A percentile compares a stretch with the other conserved stretches of the same genome.
Conservation (phyloP, 2,113 vertebrate species). For the Mustela lutreola region DNA sequence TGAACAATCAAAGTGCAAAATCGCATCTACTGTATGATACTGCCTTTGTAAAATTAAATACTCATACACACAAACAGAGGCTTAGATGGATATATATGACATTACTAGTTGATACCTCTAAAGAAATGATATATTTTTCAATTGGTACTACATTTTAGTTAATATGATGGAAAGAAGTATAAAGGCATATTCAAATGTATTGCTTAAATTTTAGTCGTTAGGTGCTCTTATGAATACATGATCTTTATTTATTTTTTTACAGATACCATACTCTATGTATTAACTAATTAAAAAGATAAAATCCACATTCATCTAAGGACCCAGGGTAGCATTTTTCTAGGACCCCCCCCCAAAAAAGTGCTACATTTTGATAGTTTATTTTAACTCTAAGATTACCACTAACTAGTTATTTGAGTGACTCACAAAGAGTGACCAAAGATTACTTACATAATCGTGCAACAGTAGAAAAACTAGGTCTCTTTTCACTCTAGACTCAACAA, state of each 20-base stretch:
- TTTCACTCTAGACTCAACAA: neutral
- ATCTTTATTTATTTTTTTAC: neutral
- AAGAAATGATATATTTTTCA: neutral
- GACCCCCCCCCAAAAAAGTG: neutral
- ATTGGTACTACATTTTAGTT: neutral
- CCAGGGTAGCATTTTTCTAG: neutral
- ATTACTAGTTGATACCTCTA: neutral
- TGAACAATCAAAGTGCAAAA: neutral
- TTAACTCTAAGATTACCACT: neutral
- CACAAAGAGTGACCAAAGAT: neutral
- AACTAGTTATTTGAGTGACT: neutral
- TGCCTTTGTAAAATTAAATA: neutral
- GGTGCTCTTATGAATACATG: neutral
- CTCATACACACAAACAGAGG: neutral
- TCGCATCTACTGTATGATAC: neutral
- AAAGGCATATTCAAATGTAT: neutral
- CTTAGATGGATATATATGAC: neutral
- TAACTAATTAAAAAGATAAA: constrained; percentile 18
- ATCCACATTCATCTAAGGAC: neutral
- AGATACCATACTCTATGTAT: neutral
- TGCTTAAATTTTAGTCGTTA: neutral
- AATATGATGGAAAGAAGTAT: neutral
- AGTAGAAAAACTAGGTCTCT: neutral
- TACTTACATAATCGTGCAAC: neutral
- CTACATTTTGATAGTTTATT: neutral